These are phyloP conservation scores for Paedocypris micromegethes DNA, from an alignment of 2,797 vertebrate genomes.

Conservation along the genomic window DNA sequence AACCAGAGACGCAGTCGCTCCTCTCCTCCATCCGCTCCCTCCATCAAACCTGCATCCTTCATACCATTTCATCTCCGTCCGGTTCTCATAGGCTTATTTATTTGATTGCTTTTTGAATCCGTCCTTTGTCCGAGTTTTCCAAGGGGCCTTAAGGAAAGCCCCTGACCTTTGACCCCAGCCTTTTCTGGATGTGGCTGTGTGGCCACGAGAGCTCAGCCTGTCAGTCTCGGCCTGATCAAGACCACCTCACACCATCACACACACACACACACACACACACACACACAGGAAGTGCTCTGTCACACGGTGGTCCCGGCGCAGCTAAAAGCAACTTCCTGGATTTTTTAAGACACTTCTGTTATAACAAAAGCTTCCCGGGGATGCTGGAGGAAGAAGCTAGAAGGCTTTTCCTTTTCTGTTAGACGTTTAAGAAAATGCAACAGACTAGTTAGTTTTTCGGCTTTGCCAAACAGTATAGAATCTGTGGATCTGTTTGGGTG, in stretches of 20 bases:
- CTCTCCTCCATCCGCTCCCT: not conserved
- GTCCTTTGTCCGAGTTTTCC: slow-evolving; percentile 27
- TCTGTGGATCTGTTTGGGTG: too few species aligned
- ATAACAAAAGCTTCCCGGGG: slow-evolving; percentile 28
- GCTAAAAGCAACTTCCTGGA: slow-evolving; percentile 32
- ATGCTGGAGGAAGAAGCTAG: not conserved
- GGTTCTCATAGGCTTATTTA: slow-evolving; percentile 6
- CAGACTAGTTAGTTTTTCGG: too few species aligned
- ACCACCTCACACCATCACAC: slow-evolving; percentile 24
- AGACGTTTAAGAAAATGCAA: too few species aligned
- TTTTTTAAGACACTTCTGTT: slow-evolving; percentile 1
- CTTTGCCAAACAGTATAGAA: too few species aligned
- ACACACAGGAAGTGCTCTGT: not conserved
- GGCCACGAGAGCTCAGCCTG: slow-evolving; percentile 22
- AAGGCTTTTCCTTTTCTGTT: too few species aligned
- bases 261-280: slow-evolving; percentile 5
- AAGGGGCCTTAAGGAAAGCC: slow-evolving; percentile 20
- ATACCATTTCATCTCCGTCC: slow-evolving; percentile 9
- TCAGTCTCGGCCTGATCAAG: slow-evolving; percentile 27
- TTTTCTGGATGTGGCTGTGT: slow-evolving; percentile 29
- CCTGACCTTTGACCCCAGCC: slow-evolving; percentile 27
- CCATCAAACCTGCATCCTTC: not conserved
- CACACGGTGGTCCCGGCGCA: slow-evolving; percentile 12
- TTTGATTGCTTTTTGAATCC: slow-evolving; percentile 2
- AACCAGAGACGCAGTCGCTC: slow-evolving; percentile 2